A percentile compares a stretch with the other conserved stretches of the same genome.
These are phyloP conservation scores for Frankliniella intonsa DNA, from an alignment of 2,888 invertebrate genomes.

Conservation along the genomic window DNA sequence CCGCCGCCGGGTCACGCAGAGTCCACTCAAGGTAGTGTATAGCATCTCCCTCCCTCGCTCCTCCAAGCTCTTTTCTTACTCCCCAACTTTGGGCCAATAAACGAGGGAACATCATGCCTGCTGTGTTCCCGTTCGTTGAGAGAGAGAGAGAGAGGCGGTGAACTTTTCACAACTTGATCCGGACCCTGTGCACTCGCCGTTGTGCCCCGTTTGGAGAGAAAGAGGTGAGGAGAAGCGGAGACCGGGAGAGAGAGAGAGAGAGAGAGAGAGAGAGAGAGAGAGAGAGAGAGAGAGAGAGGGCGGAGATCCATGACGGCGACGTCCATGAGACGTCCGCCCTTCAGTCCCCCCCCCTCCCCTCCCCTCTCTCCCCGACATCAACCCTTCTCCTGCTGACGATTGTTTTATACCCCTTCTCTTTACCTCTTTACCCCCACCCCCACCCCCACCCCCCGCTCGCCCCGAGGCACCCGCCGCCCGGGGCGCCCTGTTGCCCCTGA, in stretches of 20 bases:
- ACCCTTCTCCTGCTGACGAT: background rate
- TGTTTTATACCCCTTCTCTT: background rate
- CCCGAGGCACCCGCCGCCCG: background rate
- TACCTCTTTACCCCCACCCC: background rate
- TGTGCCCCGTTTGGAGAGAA: background rate
- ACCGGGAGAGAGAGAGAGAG: background rate
- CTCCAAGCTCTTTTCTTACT: too few species aligned
- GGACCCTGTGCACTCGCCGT: background rate
- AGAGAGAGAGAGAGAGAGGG: background rate
- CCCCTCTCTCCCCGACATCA: background rate
- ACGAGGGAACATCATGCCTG: constrained; percentile 19
- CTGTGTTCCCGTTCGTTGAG: background rate
- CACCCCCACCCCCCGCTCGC: too few species aligned
- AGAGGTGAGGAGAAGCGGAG: background rate
- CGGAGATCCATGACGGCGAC: too few species aligned
- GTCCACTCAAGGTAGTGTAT: too few species aligned
- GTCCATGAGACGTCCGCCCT: background rate
- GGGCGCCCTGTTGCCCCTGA: background rate
- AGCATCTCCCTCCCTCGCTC: too few species aligned
- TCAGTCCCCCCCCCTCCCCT: background rate
- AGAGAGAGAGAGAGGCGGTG: background rate
- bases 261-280: background rate
- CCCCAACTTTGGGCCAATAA: constrained; percentile 5
- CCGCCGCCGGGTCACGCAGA: too few species aligned
- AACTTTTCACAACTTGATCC: constrained; percentile 15